Percentiles rank a stretch among this genome's conserved stretches.
phyloP scores from a whole-genome alignment of 2,888 invertebrate genomes.

The Lysandra coridon region DNA sequence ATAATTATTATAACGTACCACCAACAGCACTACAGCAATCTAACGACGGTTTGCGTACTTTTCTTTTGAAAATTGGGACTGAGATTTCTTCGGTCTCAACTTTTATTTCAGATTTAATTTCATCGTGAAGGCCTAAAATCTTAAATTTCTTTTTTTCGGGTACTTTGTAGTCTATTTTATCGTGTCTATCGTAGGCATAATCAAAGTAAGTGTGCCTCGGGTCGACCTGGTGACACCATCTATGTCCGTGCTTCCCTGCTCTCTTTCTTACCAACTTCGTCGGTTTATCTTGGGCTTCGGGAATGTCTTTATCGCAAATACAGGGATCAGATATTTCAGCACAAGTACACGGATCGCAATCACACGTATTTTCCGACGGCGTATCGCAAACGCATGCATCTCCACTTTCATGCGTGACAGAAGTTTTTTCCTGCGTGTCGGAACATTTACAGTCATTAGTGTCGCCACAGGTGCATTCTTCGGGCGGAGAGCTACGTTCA shows the following conservation, averaged over 20 bases:
- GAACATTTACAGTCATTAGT: slow-evolving; percentile 63
- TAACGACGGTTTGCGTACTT: slow-evolving; percentile 59
- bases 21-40: slow-evolving; percentile 75
- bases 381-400: background rate
- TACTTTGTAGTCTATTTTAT: slow-evolving; percentile 54
- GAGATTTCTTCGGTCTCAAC: background rate
- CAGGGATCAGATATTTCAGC: slow-evolving; percentile 50
- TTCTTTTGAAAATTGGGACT: slow-evolving; percentile 57
- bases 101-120: slow-evolving; percentile 48
- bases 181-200: slow-evolving; percentile 62
- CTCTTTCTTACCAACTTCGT: slow-evolving; percentile 58
- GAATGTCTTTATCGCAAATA: slow-evolving; percentile 51
- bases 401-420: background rate
- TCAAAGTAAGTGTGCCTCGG: slow-evolving; percentile 70
- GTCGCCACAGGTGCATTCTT: slow-evolving; percentile 58
- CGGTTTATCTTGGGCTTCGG: slow-evolving; percentile 43
- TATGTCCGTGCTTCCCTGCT: slow-evolving; percentile 65
- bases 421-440: slow-evolving; percentile 32
- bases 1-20: slow-evolving; percentile 49
- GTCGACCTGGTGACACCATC: slow-evolving; percentile 70
- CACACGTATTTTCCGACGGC: slow-evolving; percentile 33
- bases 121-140: slow-evolving; percentile 58
- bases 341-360: slow-evolving; percentile 55
- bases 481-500: slow-evolving; percentile 53
- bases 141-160: slow-evolving; percentile 53